phyloP scores from a whole-genome alignment of 2,797 vertebrate species.

The Cossypha caffra region DNA sequence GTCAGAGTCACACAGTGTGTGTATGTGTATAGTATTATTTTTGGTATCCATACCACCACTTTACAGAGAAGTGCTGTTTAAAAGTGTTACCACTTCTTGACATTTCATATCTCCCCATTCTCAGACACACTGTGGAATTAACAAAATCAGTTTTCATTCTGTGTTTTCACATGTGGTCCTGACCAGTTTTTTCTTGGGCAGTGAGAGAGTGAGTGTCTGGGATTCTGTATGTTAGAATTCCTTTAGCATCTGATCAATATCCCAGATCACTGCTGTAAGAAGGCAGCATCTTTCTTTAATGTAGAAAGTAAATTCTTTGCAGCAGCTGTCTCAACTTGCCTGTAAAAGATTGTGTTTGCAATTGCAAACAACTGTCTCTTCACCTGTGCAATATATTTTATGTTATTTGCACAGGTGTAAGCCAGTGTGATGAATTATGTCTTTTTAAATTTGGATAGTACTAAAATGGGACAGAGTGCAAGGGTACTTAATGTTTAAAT shows the following conservation, averaged over 20 bases:
- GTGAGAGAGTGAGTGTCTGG: not conserved
- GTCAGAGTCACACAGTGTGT: not conserved
- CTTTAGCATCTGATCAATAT: not conserved
- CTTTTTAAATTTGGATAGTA: not conserved
- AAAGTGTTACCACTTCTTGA: not conserved
- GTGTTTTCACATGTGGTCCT: not conserved
- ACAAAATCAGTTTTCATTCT: not conserved
- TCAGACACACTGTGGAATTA: not conserved
- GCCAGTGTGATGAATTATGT: not conserved
- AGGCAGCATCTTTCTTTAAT: not conserved
- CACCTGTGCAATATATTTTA: not conserved
- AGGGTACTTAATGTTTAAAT: not conserved
- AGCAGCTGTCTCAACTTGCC: not conserved
- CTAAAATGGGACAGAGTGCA: not conserved
- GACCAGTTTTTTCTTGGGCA: not conserved
- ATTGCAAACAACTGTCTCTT: not conserved
- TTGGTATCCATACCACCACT: not conserved
- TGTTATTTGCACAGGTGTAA: not conserved
- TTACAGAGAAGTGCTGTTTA: not conserved
- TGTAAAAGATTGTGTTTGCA: not conserved
- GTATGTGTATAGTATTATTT: not conserved
- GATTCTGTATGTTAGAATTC: not conserved
- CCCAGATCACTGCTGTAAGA: not conserved
- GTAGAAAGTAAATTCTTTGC: not conserved
- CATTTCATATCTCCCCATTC: not conserved